Conservation (phyloP, 1,140 invertebrate species). For the Drosophila takahashii region DNA sequence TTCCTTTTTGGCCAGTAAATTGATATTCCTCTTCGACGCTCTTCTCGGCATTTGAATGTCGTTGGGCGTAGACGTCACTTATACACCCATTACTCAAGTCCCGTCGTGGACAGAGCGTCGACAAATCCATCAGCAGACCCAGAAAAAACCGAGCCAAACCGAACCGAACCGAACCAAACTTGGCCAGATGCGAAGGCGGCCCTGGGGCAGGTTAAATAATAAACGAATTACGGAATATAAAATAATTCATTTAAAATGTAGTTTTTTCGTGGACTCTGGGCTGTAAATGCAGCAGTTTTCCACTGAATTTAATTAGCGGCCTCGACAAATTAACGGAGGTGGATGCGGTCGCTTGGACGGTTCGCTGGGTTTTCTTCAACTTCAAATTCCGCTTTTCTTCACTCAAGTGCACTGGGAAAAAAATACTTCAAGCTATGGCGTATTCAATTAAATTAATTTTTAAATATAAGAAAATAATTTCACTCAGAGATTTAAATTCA, state of each 20-base stretch:
- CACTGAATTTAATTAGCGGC: slow-evolving; percentile 80
- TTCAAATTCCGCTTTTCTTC: slow-evolving; percentile 12
- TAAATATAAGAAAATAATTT: too few relatives aligned
- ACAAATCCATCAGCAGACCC: slow-evolving; percentile 67
- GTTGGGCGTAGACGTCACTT: slow-evolving; percentile 63
- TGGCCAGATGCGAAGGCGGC: slow-evolving; percentile 44
- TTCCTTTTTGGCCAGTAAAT: slow-evolving; percentile 24
- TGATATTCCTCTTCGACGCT: neutral
- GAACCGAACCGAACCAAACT: slow-evolving; percentile 19
- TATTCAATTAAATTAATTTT: neutral
- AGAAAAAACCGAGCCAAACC: slow-evolving; percentile 34
- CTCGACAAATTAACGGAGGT: slow-evolving; percentile 75
- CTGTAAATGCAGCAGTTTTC: slow-evolving; percentile 75
- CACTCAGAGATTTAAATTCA: neutral
- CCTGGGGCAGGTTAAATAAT: slow-evolving; percentile 57
- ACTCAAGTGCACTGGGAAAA: neutral
- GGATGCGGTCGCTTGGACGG: slow-evolving; percentile 78
- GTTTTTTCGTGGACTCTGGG: slow-evolving; percentile 32
- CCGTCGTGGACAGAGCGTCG: slow-evolving; percentile 50
- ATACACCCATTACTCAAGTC: slow-evolving; percentile 74
- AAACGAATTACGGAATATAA: slow-evolving; percentile 71
- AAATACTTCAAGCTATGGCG: too few relatives aligned
- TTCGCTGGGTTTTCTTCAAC: slow-evolving; percentile 66
- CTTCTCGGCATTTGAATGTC: slow-evolving; percentile 28
- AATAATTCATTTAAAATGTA: slow-evolving; percentile 66